Evolutionary conservation across 2,797 vertebrate species (phyloP), one percentile per base, ranked within the genome.

Genomic region (Chelidonichthys spinosus): DNA sequence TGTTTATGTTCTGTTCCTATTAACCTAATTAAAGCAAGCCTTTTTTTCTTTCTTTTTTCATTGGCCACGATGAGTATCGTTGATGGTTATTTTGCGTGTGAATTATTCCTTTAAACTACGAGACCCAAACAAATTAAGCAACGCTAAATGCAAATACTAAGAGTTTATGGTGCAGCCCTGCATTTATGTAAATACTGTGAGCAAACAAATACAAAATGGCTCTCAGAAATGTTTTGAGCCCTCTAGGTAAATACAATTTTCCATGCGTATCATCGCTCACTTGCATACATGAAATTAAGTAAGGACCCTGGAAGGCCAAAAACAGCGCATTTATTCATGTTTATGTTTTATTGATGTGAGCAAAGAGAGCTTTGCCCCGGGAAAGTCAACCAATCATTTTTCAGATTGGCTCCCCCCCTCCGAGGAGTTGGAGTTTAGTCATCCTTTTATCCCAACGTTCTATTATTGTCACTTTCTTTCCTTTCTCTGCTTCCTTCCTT

Each of bases 291-390:
- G 87, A 93, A 93, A 94, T 93, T 92, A 93, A 93, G 92, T 91
- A 92, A 92, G 91, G 91, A 90, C 90, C 91, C 92, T 89, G 89
- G 86, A 91, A 94, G 91, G 91, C 89, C 90, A 83, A 90, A 93
- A 93, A 90, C 91, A 84, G 91, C 89, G 92, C 90, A 94, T 93
- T 93, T 94, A 94, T 94, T 94, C 91, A 94, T 92, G 90, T 94
- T 93, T 93, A 94, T 94, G 93, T 94, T 94, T 94, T 94, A 94
- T 94, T 94, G 92, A 94, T 94, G 92, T 88, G 91, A 89, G 90
- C 90, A 93, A 92, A 90, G 89, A 93, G 90, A 92, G 90, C 84
- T 92, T 90, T 89, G 92, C 93, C 92, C 79, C 82, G 0, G 90
- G 92, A 93, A 93, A 93, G 91, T 92, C 91, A 93, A 93, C 92